A percentile compares a stretch with the other conserved stretches of the same genome.
phyloP scores from a whole-genome alignment of 2,113 vertebrate species.

The Catharus fuscescens region DNA sequence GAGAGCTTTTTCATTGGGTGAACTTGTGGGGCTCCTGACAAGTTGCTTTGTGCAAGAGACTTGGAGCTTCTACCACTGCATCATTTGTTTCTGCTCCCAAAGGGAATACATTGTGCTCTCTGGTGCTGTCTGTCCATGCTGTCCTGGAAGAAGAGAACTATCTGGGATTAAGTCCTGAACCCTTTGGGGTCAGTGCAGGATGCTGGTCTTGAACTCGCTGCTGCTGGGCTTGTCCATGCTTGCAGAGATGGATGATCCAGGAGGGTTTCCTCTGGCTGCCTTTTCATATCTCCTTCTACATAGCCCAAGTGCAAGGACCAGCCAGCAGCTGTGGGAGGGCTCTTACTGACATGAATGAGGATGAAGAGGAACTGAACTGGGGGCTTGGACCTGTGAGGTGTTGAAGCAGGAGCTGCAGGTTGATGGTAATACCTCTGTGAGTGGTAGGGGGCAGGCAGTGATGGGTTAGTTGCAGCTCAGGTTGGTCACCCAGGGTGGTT shows the following conservation, averaged over 20 bases:
- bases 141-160: background rate
- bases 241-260: background rate
- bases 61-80: background rate
- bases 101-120: background rate
- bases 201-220: background rate
- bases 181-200: background rate
- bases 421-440: too few species aligned
- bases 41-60: background rate
- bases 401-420: background rate
- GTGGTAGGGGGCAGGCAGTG: background rate
- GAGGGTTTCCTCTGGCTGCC: background rate
- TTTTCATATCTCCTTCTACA: background rate
- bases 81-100: background rate
- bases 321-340: background rate
- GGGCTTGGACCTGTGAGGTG: accelerated
- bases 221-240: background rate
- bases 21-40: background rate
- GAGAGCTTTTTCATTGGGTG: background rate
- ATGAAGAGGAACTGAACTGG: background rate
- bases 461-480: background rate
- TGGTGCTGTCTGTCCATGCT: background rate
- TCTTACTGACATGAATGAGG: accelerated
- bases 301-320: background rate
- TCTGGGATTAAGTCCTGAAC: background rate
- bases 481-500: background rate